Percentiles rank a stretch among this genome's conserved stretches.
These are phyloP conservation scores for Zaprionus tsacasi DNA, from an alignment of 1,140 invertebrate species.

Conservation along the genomic window DNA sequence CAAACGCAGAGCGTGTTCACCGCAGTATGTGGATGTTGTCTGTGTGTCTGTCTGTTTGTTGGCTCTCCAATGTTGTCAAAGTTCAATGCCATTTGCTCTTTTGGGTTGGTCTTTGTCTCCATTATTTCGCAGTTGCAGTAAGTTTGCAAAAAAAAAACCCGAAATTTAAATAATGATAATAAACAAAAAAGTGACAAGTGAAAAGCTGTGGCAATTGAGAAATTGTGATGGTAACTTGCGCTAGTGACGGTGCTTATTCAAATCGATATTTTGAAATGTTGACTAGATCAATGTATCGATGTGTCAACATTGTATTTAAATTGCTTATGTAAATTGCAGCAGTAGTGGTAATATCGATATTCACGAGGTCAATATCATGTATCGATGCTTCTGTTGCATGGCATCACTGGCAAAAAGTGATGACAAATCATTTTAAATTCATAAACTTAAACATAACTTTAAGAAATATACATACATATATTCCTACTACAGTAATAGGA, in stretches of 20 bases:
- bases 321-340: not conserved
- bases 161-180: constrained; percentile 15
- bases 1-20: constrained; percentile 34
- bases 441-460: not conserved
- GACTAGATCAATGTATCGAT: not conserved
- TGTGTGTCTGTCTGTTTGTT: not conserved
- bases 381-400: not conserved
- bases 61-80: constrained; percentile 38
- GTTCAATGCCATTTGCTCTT: constrained; percentile 65
- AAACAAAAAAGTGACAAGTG: constrained; percentile 1
- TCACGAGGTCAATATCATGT: not conserved
- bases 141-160: not conserved
- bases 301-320: not conserved
- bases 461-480: not conserved
- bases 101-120: constrained; percentile 25
- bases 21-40: not conserved
- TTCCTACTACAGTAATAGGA: not conserved
- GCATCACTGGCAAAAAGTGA: not conserved
- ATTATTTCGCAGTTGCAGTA: constrained; percentile 24
- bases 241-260: not conserved
- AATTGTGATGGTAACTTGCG: not conserved
- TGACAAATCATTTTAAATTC: not conserved
- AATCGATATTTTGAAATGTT: not conserved
- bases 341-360: not conserved
- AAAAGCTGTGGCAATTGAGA: not conserved